Evolutionary conservation across 2,113 vertebrate species (phyloP).

Genomic region (Ardeotis arabs): DNA sequence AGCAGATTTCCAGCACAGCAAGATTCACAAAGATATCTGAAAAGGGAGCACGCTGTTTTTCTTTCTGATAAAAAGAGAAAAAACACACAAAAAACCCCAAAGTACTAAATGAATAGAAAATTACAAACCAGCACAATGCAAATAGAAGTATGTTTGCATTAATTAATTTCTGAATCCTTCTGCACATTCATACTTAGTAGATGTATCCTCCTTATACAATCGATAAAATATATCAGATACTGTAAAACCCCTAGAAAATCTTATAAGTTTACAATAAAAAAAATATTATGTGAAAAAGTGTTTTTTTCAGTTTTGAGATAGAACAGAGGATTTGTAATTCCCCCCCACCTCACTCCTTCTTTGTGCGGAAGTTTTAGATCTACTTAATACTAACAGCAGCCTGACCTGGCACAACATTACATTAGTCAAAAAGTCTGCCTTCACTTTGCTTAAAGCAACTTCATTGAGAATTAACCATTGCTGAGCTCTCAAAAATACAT

Average conservation of each 20-base stretch:
- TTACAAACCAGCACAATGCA: not conserved
- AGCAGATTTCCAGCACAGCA: not conserved
- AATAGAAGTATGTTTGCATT: not conserved
- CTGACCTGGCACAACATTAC: not conserved
- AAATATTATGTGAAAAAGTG: not conserved
- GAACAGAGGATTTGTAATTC: not conserved
- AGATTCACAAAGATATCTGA: not conserved
- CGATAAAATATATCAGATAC: not conserved
- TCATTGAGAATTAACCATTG: constrained; percentile 33
- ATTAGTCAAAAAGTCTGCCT: not conserved
- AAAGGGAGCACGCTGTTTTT: not conserved
- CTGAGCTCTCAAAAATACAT: not conserved
- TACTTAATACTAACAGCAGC: not conserved
- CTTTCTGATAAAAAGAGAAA: not conserved
- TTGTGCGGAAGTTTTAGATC: not conserved
- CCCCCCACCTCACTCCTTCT: no score
- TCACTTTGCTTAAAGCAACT: not conserved
- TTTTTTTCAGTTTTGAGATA: not conserved
- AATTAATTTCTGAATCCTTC: not conserved
- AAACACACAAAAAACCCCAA: not conserved
- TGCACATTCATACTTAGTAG: not conserved
- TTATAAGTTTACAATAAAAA: not conserved
- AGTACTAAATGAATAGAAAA: not conserved
- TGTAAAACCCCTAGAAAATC: not conserved
- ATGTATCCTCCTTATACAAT: not conserved